Percentiles rank a stretch among this genome's conserved stretches.
Conservation (phyloP, 2,113 vertebrate species). For the Naja naja region DNA sequence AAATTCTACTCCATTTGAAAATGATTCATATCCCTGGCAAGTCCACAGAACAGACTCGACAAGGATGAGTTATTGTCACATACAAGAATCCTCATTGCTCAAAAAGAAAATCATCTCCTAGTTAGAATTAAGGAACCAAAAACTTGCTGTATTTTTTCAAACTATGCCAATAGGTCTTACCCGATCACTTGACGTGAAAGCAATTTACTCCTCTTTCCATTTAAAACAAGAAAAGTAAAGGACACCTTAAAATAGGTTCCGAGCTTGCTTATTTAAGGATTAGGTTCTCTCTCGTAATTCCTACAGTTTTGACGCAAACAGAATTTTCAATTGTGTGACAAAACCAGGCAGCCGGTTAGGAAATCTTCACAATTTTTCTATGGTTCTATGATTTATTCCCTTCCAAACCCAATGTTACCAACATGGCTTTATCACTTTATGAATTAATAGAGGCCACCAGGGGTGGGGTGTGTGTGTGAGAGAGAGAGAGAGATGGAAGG, state of each 20-base stretch:
- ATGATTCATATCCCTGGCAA: background rate
- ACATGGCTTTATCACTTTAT: background rate
- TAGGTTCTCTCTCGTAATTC: background rate
- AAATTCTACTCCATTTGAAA: background rate
- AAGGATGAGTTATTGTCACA: background rate
- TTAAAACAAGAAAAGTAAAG: background rate
- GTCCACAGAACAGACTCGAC: background rate
- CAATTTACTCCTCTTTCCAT: background rate
- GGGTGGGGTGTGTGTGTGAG: background rate
- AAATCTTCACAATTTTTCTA: background rate
- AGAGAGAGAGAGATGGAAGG: background rate
- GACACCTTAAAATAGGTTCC: background rate
- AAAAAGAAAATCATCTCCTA: background rate
- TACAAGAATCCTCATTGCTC: background rate
- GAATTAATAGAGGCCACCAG: background rate
- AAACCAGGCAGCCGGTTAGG: background rate
- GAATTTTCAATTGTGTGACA: background rate
- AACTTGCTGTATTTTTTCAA: background rate
- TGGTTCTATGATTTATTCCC: background rate
- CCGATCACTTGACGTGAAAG: background rate
- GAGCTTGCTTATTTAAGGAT: background rate
- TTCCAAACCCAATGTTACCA: background rate
- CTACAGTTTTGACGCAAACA: background rate
- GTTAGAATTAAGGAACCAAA: background rate
- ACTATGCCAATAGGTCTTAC: background rate